Evolutionary conservation across 2,113 vertebrate species (phyloP), one percentile per base, ranked within the genome.

Genomic region (Silurus meridionalis): DNA sequence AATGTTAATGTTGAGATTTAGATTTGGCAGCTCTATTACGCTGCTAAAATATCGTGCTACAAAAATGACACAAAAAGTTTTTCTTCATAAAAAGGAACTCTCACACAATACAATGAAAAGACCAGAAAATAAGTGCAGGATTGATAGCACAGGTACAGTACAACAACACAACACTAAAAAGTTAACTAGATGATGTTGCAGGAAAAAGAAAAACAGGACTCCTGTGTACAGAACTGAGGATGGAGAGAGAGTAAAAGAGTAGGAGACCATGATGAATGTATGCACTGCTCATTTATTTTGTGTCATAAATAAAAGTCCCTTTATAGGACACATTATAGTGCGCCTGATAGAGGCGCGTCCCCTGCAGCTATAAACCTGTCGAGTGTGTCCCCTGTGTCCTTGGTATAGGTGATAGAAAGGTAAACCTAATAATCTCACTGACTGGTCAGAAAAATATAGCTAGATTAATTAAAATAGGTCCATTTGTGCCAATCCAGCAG

Each of bases 241-340:
- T 52, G 21, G 9, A 74, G 80, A 67, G 37, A 71, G 63, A 52
- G 37, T 37, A 37, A 71, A 58, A 28, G 21, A 52, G 80, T 75
- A 79, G 67, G 52, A 60, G 80, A 37, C 28, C 46, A 5, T 57
- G 86, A 87, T 78, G 63, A 37, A 87, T 67, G 60, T 2, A 57
- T 46, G 69, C n/a, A 6, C 58, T 50, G 61, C 25, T 77, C 25
- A 61, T 87, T 82, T 77, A 83, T 78, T 50, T 78, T 52, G 55
- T 23, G 5, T 77, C 80, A 61, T 87, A 87, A 87, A 83, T 21
- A 87, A 61, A 37, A 28, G 58, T 48, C 60, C 60, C 72, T 48
- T 58, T 52, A 86, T 50, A 64, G 80, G 71, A 87, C 69, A 57
- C 14, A 14, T 83, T 74, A 83, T 78, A 10, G 61, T 78, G 71